Conservation (phyloP, 2,113 vertebrate species). For the Solenodon paradoxus region DNA sequence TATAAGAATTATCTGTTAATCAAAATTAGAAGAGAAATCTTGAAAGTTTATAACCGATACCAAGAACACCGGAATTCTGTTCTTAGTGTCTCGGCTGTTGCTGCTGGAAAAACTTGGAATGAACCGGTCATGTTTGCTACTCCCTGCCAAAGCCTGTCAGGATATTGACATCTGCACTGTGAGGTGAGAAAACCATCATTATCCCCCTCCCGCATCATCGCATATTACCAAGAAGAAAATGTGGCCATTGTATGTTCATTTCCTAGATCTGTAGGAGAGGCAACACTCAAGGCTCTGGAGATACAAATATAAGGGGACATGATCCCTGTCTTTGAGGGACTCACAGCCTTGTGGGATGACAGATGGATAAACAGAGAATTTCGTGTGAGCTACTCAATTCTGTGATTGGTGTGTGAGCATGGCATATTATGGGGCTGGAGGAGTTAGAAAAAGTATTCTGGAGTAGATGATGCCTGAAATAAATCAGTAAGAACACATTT, state of each 20-base stretch:
- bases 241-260: not conserved
- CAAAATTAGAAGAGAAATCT: constrained; percentile 52
- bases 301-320: not conserved
- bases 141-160: not conserved
- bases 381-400: not conserved
- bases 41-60: not conserved
- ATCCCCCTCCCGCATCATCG: not conserved
- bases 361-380: not conserved
- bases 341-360: not conserved
- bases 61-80: not conserved
- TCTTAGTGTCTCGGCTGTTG: not conserved
- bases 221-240: not conserved
- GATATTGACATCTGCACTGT: not conserved
- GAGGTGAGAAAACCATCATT: not conserved
- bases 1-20: constrained; percentile 45
- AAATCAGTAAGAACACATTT: not conserved
- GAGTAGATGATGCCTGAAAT: not conserved
- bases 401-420: not conserved
- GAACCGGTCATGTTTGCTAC: not conserved
- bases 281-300: not conserved
- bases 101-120: not conserved
- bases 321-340: not conserved
- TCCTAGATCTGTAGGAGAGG: not conserved
- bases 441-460: not conserved
- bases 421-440: not conserved